Evolutionary conservation across 1,140 invertebrate genomes (phyloP).

Genomic region (Gonioctena quinquepunctata): DNA sequence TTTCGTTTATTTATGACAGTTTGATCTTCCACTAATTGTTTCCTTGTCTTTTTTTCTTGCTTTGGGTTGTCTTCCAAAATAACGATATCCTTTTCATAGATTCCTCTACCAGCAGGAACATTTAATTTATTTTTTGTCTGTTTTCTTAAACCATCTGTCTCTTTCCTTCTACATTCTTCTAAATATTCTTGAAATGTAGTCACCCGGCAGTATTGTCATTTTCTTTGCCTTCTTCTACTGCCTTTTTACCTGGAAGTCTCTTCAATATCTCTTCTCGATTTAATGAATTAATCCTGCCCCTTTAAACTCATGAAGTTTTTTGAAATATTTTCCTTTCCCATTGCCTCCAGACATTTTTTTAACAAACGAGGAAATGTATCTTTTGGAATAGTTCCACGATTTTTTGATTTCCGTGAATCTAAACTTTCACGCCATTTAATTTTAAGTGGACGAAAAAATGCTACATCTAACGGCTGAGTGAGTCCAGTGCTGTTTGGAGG

Average conservation of each 20-base stretch:
- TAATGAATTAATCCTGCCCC: slow-evolving; percentile 37
- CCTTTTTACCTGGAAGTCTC: background rate
- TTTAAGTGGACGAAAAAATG: slow-evolving; percentile 51
- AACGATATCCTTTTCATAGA: background rate
- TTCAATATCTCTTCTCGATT: slow-evolving; percentile 29
- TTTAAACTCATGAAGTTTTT: slow-evolving; percentile 33
- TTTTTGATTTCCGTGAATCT: slow-evolving; percentile 34
- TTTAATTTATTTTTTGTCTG: slow-evolving; percentile 14
- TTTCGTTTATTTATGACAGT: slow-evolving; percentile 2
- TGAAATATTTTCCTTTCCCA: slow-evolving; percentile 29
- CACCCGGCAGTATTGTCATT: background rate
- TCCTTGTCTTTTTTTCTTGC: slow-evolving; percentile 1
- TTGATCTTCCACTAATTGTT: slow-evolving; percentile 6
- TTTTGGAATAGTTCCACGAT: slow-evolving; percentile 32
- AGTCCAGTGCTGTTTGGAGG: slow-evolving; percentile 54
- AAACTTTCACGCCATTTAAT: slow-evolving; percentile 51
- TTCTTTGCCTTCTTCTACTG: slow-evolving; percentile 9
- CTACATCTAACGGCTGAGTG: slow-evolving; percentile 56
- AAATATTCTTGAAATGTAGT: slow-evolving; percentile 4
- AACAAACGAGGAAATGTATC: slow-evolving; percentile 36
- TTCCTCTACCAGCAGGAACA: slow-evolving; percentile 4
- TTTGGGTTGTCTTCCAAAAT: slow-evolving; percentile 1
- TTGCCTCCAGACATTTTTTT: slow-evolving; percentile 27
- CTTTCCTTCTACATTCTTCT: background rate
- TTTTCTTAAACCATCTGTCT: background rate